Evolutionary conservation across 2,113 vertebrate genomes (phyloP), one percentile per base, ranked within the genome.

Genomic region (Indicator indicator): DNA sequence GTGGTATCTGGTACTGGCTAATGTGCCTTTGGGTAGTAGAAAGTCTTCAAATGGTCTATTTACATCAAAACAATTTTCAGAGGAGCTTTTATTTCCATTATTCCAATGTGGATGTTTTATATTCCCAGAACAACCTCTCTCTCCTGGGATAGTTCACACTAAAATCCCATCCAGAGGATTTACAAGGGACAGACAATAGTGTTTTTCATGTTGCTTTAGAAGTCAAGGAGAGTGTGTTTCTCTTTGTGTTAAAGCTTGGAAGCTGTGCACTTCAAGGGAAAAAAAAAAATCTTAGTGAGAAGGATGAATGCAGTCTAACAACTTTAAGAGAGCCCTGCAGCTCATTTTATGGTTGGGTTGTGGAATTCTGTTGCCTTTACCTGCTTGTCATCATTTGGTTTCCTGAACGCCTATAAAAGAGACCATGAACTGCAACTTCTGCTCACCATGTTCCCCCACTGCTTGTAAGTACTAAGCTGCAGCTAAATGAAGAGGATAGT

Each of bases 161-260:
- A 81, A 95, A 95, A 95, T 93, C 83, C 87, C 62, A 96, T 90
- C 76, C 90, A 95, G 67, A 67, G 95, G 91, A 94, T 94, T 90
- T 97, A 94, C 83, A 88, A 74, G 88, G 85, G 50, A 92, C 91
- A 94, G 83, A 84, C 88, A 94, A 94, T 23, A 67, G 21, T 30
- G 83, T 65, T 94, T 91, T 95, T 95, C 88, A 73, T 59, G 77
- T 91, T 75, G 44, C 88, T 92, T 91, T 63, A 91, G 90, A 95
- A 93, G 90, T 86, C 89, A 93, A 93, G 64, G 89, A 91, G 83
- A 95, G 55, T 63, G 65, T 86, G 36, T 82, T 93, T 94, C 80
- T 44, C 67, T 94, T 94, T 82, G 50, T 88, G 79, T 88, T 78
- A 75, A 86, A 86, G 89, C 75, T 93, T 58, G 91, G 86, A 48